A percentile compares a stretch with the other conserved stretches of the same genome.
phyloP scores from a whole-genome alignment of 1,140 invertebrate species.

The Mya arenaria region DNA sequence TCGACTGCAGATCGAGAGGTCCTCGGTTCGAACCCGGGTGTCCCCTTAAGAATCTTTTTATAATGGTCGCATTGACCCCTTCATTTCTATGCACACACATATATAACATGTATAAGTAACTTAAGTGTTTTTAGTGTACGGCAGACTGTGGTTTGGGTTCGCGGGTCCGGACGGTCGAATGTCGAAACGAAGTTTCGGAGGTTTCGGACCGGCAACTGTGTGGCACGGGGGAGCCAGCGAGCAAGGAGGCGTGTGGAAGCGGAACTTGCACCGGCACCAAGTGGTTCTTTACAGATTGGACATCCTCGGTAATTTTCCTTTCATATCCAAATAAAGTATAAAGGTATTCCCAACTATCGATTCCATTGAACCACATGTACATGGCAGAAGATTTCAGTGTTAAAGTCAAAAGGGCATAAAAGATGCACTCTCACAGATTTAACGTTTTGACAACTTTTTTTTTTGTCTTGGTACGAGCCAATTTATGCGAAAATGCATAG shows the following conservation, averaged over 20 bases:
- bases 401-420: no score
- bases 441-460: no score
- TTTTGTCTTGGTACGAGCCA: no score
- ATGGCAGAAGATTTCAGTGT: no score
- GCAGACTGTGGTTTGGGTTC: slow-evolving; percentile 25
- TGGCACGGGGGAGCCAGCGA: not conserved
- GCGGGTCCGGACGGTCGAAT: not conserved
- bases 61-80: no score
- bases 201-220: not conserved
- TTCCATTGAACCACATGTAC: not conserved
- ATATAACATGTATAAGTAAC: no score
- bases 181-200: not conserved
- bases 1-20: not conserved
- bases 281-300: slow-evolving; percentile 37
- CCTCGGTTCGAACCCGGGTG: not conserved
- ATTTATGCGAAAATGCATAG: no score
- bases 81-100: no score
- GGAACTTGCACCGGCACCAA: not conserved
- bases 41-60: no score
- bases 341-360: not conserved
- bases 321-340: no score
- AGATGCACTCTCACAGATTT: no score
- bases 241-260: not conserved
- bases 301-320: slow-evolving; percentile 28
- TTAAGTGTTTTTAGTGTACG: slow-evolving; percentile 38